Conservation (phyloP, 2,113 vertebrate species). For the Callionymus lyra region DNA sequence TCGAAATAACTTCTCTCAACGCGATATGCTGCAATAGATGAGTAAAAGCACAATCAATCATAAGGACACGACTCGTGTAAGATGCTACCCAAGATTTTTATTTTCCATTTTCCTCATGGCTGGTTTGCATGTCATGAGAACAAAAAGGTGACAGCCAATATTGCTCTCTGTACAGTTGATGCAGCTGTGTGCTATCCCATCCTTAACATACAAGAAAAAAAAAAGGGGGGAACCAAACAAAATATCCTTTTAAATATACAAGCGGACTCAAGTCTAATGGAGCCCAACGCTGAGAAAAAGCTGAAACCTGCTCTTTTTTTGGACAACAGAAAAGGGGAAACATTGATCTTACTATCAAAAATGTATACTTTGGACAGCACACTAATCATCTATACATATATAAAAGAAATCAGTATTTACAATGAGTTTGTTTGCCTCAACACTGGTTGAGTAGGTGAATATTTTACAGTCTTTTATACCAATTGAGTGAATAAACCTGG, state of each 20-base stretch:
- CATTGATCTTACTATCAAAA: constrained; percentile 57
- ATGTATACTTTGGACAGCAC: constrained; percentile 61
- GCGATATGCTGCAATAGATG: constrained; percentile 38
- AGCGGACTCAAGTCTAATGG: constrained; percentile 28
- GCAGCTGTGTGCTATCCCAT: constrained; percentile 33
- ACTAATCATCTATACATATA: constrained; percentile 69
- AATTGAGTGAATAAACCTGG: constrained; percentile 39
- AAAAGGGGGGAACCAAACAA: too few species aligned
- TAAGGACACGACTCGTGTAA: constrained; percentile 47
- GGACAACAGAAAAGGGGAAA: constrained; percentile 28
- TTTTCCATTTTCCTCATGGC: constrained; percentile 44
- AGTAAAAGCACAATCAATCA: constrained; percentile 45
- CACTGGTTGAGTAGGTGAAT: constrained; percentile 25
- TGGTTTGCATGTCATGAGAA: constrained; percentile 42
- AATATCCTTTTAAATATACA: constrained; percentile 51
- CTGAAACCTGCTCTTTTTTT: constrained; percentile 39
- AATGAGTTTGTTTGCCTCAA: constrained; percentile 52
- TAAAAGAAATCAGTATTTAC: constrained; percentile 68
- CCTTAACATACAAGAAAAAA: constrained; percentile 40
- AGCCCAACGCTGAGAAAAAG: constrained; percentile 34
- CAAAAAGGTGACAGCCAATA: constrained; percentile 35
- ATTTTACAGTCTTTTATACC: constrained; percentile 24
- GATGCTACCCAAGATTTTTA: constrained; percentile 55
- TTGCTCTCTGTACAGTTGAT: constrained; percentile 55
- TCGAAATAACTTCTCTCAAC: constrained; percentile 45